Evolutionary conservation across 2,888 invertebrate genomes (phyloP).

Genomic region (Poecilus cupreus): DNA sequence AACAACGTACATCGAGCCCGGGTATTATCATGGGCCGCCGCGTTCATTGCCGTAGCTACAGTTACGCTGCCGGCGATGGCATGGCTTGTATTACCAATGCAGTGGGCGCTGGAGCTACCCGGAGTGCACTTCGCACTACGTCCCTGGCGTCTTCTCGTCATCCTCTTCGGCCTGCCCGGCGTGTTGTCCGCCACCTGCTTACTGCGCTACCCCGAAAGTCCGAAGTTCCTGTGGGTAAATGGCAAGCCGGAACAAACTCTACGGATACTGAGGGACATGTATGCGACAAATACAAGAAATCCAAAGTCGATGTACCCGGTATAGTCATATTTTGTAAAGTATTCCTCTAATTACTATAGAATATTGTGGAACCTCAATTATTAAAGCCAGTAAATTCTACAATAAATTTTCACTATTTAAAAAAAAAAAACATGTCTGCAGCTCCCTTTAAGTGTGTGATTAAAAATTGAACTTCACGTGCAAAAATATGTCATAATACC

Average conservation of each 20-base stretch:
- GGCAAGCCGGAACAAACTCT: conserved; percentile 69
- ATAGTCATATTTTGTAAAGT: background rate
- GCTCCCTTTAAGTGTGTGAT: too few species aligned
- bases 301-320: conserved; percentile 42
- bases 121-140: conserved; percentile 71
- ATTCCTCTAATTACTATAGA: too few species aligned
- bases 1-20: conserved; percentile 72
- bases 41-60: conserved; percentile 70
- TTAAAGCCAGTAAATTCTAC: too few species aligned
- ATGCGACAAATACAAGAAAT: conserved; percentile 68
- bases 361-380: too few species aligned
- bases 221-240: conserved; percentile 70
- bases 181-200: conserved; percentile 67
- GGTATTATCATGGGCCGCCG: conserved; percentile 70
- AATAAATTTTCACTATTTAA: too few species aligned
- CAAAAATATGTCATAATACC: too few species aligned
- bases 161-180: conserved; percentile 69
- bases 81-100: conserved; percentile 69
- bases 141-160: conserved; percentile 70
- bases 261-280: conserved; percentile 68
- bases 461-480: too few species aligned
- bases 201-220: conserved; percentile 70
- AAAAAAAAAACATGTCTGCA: too few species aligned
- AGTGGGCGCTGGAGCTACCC: conserved; percentile 71
- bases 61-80: conserved; percentile 70